phyloP scores from a whole-genome alignment of 2,888 invertebrate species.

The Hydriomena furcata region DNA sequence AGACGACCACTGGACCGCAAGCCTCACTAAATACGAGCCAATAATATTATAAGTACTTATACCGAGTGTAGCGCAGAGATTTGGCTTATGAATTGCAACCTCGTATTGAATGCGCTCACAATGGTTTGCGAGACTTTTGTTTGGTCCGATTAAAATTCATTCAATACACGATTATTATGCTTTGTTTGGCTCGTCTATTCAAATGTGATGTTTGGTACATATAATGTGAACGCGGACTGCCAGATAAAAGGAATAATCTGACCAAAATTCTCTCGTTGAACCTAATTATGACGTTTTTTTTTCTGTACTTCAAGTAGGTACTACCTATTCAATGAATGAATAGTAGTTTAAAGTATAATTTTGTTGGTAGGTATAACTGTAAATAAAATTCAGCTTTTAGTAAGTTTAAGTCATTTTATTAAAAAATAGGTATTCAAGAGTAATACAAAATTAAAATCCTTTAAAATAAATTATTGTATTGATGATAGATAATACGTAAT shows the following conservation, averaged over 20 bases:
- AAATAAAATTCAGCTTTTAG: conserved; percentile 48
- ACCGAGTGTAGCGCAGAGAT: conserved; percentile 67
- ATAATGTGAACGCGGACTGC: background rate
- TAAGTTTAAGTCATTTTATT: conserved; percentile 76
- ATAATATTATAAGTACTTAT: conserved; percentile 58
- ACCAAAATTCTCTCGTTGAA: conserved; percentile 7
- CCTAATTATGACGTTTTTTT: conserved; percentile 2
- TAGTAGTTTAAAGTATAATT: background rate
- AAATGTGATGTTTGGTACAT: conserved; percentile 43
- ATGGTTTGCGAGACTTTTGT: conserved; percentile 50
- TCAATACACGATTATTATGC: conserved; percentile 46
- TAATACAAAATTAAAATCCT: conserved; percentile 74
- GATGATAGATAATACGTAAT: conserved; percentile 3
- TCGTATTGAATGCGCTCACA: conserved; percentile 63
- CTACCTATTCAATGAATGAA: background rate
- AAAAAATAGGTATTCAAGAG: conserved; percentile 78
- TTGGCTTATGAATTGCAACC: conserved; percentile 64
- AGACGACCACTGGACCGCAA: conserved; percentile 64
- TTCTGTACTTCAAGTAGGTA: too few species aligned
- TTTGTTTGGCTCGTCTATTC: conserved; percentile 46
- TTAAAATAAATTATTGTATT: conserved; percentile 37
- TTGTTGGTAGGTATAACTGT: background rate
- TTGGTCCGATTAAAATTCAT: conserved; percentile 60
- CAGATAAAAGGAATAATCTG: conserved; percentile 4
- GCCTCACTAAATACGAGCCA: conserved; percentile 65